Evolutionary conservation across 2,888 invertebrate genomes (phyloP).

Genomic region (Meteorus colon): DNA sequence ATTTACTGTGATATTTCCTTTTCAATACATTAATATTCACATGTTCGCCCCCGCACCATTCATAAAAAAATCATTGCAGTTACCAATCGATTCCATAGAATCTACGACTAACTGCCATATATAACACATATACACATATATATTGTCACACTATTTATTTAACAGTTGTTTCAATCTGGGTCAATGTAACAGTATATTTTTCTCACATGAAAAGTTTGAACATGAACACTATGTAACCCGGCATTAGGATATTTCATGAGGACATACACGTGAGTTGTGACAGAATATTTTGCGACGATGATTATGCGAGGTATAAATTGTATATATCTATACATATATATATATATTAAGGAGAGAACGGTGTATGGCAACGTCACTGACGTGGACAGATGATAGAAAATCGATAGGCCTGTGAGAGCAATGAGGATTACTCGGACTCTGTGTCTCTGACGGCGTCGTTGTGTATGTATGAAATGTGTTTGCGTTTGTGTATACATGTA

Average conservation of each 20-base stretch:
- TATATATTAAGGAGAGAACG: slow-evolving; percentile 1
- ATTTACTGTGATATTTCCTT: no score
- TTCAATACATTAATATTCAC: no score
- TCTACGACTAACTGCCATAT: no score
- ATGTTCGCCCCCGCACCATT: no score
- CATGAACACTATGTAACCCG: not conserved
- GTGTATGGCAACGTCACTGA: slow-evolving; percentile 26
- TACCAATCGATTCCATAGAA: no score
- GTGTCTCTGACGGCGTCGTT: not conserved
- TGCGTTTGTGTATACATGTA: not conserved
- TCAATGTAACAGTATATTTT: slow-evolving; percentile 50
- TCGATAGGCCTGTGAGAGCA: slow-evolving; percentile 28
- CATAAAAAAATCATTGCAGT: no score
- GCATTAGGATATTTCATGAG: not conserved
- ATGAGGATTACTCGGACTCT: slow-evolving; percentile 29
- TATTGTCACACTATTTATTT: not conserved
- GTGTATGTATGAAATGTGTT: not conserved
- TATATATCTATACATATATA: slow-evolving; percentile 1
- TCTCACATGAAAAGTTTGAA: not conserved
- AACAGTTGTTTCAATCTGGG: slow-evolving; percentile 45
- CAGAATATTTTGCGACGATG: not conserved
- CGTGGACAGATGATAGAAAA: slow-evolving; percentile 30
- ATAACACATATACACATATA: not conserved
- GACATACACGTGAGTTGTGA: not conserved
- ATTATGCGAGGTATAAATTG: not conserved